Conservation (phyloP, 2,888 invertebrate genomes). For the Mystacides longicornis region DNA sequence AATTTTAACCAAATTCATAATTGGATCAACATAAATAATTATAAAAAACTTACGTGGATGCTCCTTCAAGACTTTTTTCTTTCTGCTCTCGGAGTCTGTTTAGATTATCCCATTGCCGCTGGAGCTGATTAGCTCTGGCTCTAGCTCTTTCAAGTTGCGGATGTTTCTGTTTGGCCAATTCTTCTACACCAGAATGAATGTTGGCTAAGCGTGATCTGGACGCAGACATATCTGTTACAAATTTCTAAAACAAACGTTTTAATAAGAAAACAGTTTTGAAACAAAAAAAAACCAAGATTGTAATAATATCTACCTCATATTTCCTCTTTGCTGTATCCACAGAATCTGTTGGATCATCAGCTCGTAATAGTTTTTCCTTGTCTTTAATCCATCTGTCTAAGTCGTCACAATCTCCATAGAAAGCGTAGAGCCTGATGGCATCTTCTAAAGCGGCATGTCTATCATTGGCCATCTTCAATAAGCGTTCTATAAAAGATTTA, state of each 20-base stretch:
- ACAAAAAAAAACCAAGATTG: no score
- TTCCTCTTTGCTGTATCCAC: slow-evolving; percentile 91
- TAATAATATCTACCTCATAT: slow-evolving; percentile 68
- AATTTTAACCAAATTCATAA: slow-evolving; percentile 7
- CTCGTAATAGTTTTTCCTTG: slow-evolving; percentile 79
- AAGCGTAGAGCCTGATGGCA: slow-evolving; percentile 84
- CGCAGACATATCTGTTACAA: slow-evolving; percentile 91
- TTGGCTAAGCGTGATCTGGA: slow-evolving; percentile 86
- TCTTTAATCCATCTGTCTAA: slow-evolving; percentile 97
- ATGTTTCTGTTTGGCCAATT: slow-evolving; percentile 77
- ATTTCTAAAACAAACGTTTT: slow-evolving; percentile 51
- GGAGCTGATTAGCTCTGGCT: slow-evolving; percentile 62
- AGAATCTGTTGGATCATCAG: slow-evolving; percentile 78
- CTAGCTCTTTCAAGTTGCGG: slow-evolving; percentile 55
- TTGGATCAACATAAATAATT: background rate
- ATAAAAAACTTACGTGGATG: slow-evolving; percentile 56
- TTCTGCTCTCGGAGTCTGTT: slow-evolving; percentile 81
- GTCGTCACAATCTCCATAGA: slow-evolving; percentile 95
- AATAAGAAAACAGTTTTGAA: background rate
- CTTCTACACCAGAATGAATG: slow-evolving; percentile 80
- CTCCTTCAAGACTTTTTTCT: slow-evolving; percentile 86
- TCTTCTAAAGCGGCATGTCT: slow-evolving; percentile 83
- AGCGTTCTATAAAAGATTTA: slow-evolving; percentile 46
- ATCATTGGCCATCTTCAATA: slow-evolving; percentile 70
- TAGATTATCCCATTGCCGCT: slow-evolving; percentile 81